phyloP scores from a whole-genome alignment of 2,797 vertebrate species.

The Falco novaeseelandiae region DNA sequence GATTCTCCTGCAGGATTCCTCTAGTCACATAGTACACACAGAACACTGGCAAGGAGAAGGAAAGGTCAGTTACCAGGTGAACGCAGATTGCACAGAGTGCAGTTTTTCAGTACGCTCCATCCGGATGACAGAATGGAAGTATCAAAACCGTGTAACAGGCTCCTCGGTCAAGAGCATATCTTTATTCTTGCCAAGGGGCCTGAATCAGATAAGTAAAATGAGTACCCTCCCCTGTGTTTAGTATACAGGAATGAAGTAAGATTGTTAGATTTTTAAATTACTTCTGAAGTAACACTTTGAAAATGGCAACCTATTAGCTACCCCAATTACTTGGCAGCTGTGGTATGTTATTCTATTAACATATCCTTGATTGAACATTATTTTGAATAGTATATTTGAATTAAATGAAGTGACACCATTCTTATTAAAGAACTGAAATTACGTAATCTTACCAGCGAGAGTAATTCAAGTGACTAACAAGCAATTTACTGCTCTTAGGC shows the following conservation, averaged over 20 bases:
- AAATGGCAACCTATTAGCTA: not conserved
- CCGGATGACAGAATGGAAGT: not conserved
- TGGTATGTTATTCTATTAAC: not conserved
- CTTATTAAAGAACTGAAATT: not conserved
- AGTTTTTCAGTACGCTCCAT: rapidly evolving
- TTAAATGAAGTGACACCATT: not conserved
- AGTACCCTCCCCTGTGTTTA: not conserved
- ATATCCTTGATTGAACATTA: not conserved
- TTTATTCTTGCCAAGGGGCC: not conserved
- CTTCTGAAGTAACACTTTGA: not conserved
- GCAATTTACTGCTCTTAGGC: not conserved
- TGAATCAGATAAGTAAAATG: not conserved
- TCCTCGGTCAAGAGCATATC: rapidly evolving
- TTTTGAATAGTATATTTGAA: not conserved
- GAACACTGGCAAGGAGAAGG: constrained; percentile 78
- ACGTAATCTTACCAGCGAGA: not conserved
- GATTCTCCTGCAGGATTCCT: constrained; percentile 88
- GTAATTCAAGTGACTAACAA: not conserved
- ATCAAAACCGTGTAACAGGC: not conserved
- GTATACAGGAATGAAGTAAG: not conserved
- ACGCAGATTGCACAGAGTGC: not conserved
- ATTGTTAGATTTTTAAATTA: not conserved
- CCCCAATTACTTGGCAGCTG: not conserved
- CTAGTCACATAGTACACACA: constrained; percentile 86
- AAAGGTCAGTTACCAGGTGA: not conserved